Evolutionary conservation across 2,888 invertebrate species (phyloP).

Genomic region (Enchytraeus crypticus): DNA sequence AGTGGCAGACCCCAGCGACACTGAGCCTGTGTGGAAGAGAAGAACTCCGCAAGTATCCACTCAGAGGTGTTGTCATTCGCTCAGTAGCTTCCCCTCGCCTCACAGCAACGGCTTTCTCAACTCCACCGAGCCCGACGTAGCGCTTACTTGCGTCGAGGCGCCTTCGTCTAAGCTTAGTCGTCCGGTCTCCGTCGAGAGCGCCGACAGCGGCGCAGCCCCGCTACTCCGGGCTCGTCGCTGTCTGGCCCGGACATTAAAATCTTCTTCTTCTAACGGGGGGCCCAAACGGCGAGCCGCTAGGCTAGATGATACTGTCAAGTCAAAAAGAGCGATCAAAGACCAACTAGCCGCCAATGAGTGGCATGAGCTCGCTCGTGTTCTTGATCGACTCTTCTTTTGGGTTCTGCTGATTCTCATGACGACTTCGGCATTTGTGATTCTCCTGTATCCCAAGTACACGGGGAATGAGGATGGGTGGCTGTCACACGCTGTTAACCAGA

Average conservation of each 20-base stretch:
- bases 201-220: background rate
- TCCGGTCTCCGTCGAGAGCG: background rate
- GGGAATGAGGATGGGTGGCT: background rate
- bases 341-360: too few relatives aligned
- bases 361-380: conserved; percentile 23
- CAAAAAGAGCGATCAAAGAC: conserved; percentile 1
- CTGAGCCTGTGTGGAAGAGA: background rate
- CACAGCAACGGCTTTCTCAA: background rate
- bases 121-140: background rate
- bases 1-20: background rate
- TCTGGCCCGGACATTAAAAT: background rate
- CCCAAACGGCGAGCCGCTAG: background rate
- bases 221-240: background rate
- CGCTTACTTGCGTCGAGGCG: background rate
- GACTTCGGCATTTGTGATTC: conserved; percentile 18
- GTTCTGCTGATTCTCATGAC: conserved; percentile 20
- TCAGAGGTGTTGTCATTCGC: too few relatives aligned
- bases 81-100: background rate
- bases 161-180: background rate
- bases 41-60: too few relatives aligned
- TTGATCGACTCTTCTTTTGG: conserved; percentile 26
- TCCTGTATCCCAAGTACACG: conserved; percentile 20
- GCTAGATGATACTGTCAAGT: background rate
- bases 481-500: too few relatives aligned
- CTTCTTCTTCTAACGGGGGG: too few relatives aligned